Evolutionary conservation across 2,113 vertebrate species (phyloP).

Genomic region (Mystacornis crossleyi): DNA sequence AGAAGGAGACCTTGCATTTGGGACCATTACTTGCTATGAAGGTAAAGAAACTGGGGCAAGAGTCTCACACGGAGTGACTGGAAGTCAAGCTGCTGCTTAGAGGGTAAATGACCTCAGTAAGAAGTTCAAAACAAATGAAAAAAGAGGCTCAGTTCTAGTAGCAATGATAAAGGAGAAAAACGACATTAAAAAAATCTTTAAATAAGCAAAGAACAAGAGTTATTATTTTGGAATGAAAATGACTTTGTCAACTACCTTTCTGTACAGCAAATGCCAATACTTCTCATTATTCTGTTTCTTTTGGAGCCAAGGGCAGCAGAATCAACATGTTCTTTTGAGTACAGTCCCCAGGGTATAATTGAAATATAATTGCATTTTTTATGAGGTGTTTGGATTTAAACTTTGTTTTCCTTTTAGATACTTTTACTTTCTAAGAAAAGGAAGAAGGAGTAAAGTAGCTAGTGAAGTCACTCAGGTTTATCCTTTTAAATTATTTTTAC

Average conservation of each 20-base stretch:
- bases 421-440: neutral
- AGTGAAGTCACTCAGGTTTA: neutral
- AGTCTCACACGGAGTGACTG: neutral
- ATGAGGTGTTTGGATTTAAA: neutral
- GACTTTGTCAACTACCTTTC: neutral
- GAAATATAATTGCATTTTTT: conserved; percentile 12
- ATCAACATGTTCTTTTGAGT: neutral
- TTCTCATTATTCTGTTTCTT: neutral
- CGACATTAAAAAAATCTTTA: neutral
- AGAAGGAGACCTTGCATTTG: neutral
- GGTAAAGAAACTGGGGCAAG: neutral
- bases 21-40: neutral
- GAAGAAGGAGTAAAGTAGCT: neutral
- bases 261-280: neutral
- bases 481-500: neutral
- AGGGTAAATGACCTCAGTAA: neutral
- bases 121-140: neutral
- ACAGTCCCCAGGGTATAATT: neutral
- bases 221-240: neutral
- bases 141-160: neutral
- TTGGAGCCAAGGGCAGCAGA: neutral
- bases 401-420: neutral
- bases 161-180: neutral
- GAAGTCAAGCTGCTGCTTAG: neutral
- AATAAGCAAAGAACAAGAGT: neutral